A percentile compares a stretch with the other conserved stretches of the same genome.
phyloP scores from a whole-genome alignment of 2,888 invertebrate species.

The Cataglyphis albicans region DNA sequence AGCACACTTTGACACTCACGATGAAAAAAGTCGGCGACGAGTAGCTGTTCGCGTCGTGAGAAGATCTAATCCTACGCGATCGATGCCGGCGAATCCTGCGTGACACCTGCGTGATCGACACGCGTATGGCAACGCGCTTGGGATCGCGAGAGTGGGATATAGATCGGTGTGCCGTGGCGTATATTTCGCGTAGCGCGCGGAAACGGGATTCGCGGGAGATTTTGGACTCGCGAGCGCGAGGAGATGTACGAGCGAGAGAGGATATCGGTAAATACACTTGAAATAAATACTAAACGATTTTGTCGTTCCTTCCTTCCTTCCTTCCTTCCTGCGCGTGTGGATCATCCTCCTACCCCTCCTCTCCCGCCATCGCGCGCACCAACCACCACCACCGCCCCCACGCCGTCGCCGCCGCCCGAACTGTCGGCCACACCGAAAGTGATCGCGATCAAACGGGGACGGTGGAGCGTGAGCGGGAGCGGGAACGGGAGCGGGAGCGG shows the following conservation, averaged over 20 bases:
- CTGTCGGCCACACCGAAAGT: conserved; percentile 60
- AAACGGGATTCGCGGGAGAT: conserved; percentile 1
- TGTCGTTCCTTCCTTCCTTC: conserved; percentile 51
- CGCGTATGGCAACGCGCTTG: background rate
- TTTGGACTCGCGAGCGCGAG: conserved; percentile 8
- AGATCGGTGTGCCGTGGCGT: background rate
- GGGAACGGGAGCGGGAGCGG: background rate
- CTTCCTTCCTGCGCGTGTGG: conserved; percentile 54
- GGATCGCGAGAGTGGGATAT: background rate
- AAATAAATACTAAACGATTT: conserved; percentile 57
- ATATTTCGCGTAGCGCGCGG: background rate
- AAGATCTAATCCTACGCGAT: conserved; percentile 35
- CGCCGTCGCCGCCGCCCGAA: conserved; percentile 54
- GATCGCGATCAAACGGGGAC: conserved; percentile 59
- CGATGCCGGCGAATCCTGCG: conserved; percentile 38
- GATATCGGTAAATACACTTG: conserved; percentile 53
- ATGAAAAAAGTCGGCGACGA: conserved; percentile 65
- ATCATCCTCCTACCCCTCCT: conserved; percentile 53
- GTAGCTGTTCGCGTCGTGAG: conserved; percentile 14
- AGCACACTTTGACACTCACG: conserved; percentile 71
- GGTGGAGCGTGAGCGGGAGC: conserved; percentile 5
- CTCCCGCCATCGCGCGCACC: conserved; percentile 52
- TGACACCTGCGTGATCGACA: conserved; percentile 25
- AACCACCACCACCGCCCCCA: conserved; percentile 54
- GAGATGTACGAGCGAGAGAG: conserved; percentile 31